phyloP scores from a whole-genome alignment of 1,140 invertebrate species.

The Zeugodacus cucurbitae region DNA sequence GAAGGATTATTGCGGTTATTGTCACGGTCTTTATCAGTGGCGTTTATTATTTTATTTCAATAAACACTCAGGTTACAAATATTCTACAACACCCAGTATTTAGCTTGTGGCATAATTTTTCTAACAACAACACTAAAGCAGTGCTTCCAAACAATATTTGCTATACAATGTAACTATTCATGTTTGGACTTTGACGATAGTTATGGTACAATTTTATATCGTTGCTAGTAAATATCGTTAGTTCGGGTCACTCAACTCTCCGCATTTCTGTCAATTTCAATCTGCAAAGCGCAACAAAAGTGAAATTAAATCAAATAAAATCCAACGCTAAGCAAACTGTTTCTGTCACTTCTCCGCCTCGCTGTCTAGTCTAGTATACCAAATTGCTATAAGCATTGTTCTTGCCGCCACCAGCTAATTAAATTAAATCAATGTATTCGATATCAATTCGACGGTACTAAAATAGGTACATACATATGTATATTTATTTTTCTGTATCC shows the following conservation, averaged over 20 bases:
- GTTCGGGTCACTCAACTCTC: not conserved
- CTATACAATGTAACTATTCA: not conserved
- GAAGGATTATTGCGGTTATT: no score
- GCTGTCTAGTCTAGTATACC: not conserved
- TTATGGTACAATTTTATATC: constrained; percentile 14
- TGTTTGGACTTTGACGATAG: not conserved
- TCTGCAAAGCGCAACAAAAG: not conserved
- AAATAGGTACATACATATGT: not conserved
- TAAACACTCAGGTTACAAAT: no score
- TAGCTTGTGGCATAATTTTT: not conserved
- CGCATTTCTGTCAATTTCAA: not conserved
- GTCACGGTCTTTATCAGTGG: no score
- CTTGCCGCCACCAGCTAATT: not conserved
- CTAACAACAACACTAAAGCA: not conserved
- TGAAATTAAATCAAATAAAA: not conserved
- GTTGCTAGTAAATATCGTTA: not conserved
- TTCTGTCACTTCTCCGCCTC: not conserved
- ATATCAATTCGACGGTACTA: not conserved
- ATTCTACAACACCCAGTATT: no score
- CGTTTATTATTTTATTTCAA: no score
- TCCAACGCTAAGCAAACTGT: not conserved
- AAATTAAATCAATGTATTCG: constrained; percentile 30
- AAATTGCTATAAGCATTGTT: not conserved
- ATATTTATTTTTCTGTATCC: not conserved
- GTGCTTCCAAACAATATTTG: not conserved